Percentiles rank a stretch among this genome's conserved stretches.
These are phyloP conservation scores for Plusia festucae DNA, from an alignment of 2,888 invertebrate genomes.

Conservation along the genomic window DNA sequence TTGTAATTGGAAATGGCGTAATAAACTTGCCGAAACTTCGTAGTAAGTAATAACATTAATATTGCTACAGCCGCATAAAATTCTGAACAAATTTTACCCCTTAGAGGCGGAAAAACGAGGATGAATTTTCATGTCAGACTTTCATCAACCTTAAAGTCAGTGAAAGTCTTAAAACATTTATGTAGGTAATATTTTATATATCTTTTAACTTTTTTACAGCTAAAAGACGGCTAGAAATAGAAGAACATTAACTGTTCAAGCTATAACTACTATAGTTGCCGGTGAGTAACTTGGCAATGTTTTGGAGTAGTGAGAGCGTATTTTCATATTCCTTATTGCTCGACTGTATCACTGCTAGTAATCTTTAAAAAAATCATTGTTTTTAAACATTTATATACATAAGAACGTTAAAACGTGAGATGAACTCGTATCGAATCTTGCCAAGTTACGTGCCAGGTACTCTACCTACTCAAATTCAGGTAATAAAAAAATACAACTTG, in stretches of 20 bases:
- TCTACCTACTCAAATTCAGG: not conserved
- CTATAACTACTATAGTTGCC: not conserved
- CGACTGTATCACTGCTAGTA: too few species aligned
- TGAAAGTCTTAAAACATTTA: too few species aligned
- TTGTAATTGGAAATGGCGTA: too few species aligned
- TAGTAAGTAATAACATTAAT: not conserved
- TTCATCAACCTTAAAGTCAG: not conserved
- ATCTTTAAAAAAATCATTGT: too few species aligned
- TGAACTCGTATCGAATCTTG: too few species aligned
- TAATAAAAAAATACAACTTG: not conserved
- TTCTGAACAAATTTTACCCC: not conserved
- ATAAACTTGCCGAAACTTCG: not conserved
- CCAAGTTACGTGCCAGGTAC: too few species aligned
- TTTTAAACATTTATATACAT: too few species aligned
- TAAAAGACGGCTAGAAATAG: too few species aligned
- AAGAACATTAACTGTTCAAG: not conserved
- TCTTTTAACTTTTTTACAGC: not conserved
- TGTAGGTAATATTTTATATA: not conserved
- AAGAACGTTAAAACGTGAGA: too few species aligned
- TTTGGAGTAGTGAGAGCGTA: too few species aligned
- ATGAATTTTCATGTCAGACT: not conserved
- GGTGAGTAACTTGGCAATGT: too few species aligned
- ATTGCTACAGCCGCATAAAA: not conserved
- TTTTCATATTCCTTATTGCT: too few species aligned
- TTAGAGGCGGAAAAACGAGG: not conserved